phyloP scores from a whole-genome alignment of 1,140 invertebrate genomes.

The Reticulitermes speratus region DNA sequence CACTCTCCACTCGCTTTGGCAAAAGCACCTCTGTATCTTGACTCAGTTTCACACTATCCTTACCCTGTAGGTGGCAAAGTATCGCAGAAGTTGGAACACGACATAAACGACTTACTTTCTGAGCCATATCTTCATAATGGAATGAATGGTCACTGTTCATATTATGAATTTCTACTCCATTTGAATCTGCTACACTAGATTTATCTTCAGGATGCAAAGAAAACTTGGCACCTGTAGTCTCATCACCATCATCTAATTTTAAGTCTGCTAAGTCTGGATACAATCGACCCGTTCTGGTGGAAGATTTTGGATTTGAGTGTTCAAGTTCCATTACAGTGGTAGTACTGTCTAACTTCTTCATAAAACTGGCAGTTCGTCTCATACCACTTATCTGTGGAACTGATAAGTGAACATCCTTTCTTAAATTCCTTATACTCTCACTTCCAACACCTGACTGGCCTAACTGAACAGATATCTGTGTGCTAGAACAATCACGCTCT shows the following conservation, averaged over 20 bases:
- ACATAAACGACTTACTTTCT: slow-evolving; percentile 29
- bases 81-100: slow-evolving; percentile 28
- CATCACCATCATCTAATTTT: background rate
- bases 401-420: background rate
- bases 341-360: slow-evolving; percentile 8
- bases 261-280: slow-evolving; percentile 25
- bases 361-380: slow-evolving; percentile 17
- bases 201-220: background rate
- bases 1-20: slow-evolving; percentile 24
- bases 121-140: slow-evolving; percentile 22
- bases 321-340: background rate
- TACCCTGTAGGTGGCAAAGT: slow-evolving; percentile 24
- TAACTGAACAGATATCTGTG: background rate
- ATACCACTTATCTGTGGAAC: background rate
- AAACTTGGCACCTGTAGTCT: background rate
- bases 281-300: background rate
- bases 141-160: background rate
- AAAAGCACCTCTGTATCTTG: background rate
- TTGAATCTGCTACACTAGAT: background rate
- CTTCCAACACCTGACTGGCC: background rate
- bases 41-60: background rate
- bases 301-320: background rate
- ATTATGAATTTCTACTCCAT: background rate
- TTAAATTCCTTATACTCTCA: background rate
- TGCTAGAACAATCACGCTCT: background rate